phyloP scores from a whole-genome alignment of 2,888 invertebrate species.

The Cabera pusaria region DNA sequence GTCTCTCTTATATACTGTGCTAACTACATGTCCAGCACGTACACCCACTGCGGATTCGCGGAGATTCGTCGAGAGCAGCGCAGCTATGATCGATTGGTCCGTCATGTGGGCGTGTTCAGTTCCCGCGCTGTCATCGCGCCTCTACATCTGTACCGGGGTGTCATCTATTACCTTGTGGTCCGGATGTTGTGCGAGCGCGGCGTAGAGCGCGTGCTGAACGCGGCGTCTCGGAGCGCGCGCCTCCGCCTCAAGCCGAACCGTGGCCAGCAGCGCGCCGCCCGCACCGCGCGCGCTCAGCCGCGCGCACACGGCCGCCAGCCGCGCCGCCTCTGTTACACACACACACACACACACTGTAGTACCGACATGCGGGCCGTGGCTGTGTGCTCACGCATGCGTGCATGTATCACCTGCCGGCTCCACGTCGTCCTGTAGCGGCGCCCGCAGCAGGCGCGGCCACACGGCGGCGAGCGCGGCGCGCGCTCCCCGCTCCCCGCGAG shows the following conservation, averaged over 20 bases:
- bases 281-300: constrained; percentile 19
- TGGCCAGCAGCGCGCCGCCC: constrained; percentile 35
- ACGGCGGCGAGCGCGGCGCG: constrained; percentile 35
- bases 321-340: constrained; percentile 18
- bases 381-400: too few relatives aligned
- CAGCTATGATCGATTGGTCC: too few relatives aligned
- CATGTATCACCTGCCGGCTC: constrained; percentile 20
- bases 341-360: too few relatives aligned
- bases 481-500: constrained; percentile 5
- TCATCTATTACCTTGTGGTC: constrained; percentile 40
- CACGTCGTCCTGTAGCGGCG: constrained; percentile 28
- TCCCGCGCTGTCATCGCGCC: constrained; percentile 34
- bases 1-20: too few relatives aligned
- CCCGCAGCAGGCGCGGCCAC: constrained; percentile 43
- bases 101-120: too few relatives aligned
- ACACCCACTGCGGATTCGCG: too few relatives aligned
- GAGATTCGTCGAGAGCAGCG: too few relatives aligned
- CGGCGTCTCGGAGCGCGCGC: constrained; percentile 34
- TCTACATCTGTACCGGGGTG: background rate
- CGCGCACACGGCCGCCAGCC: constrained; percentile 24
- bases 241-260: constrained; percentile 33
- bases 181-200: constrained; percentile 79
- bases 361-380: too few relatives aligned
- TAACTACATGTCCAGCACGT: too few relatives aligned
- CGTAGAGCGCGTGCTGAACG: constrained; percentile 41